These are phyloP conservation scores for Oreochromis aureus DNA, from an alignment of 2,113 vertebrate genomes.

Conservation along the genomic window DNA sequence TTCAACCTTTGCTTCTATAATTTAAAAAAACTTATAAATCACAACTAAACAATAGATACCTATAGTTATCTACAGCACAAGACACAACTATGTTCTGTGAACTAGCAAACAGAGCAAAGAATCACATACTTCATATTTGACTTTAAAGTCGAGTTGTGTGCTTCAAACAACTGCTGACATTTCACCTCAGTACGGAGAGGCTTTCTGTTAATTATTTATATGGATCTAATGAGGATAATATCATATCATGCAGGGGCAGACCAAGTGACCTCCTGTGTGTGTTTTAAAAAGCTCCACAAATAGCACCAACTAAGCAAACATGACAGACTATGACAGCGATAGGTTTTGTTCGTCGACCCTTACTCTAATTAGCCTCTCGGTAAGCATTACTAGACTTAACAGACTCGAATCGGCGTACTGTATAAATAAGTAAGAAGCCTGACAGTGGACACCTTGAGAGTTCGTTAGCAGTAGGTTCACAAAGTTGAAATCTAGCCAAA, in stretches of 20 bases:
- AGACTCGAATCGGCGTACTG: not conserved
- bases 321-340: not conserved
- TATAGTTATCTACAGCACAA: not conserved
- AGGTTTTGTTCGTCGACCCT: not conserved
- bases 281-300: not conserved
- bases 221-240: not conserved
- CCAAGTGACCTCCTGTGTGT: not conserved
- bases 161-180: not conserved
- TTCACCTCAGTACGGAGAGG: not conserved
- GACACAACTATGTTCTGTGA: not conserved
- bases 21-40: not conserved
- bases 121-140: not conserved
- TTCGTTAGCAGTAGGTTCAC: not conserved
- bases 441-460: constrained; percentile 55
- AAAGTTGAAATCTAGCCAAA: not conserved
- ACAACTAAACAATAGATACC: not conserved
- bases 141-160: not conserved
- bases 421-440: constrained; percentile 57
- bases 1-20: not conserved
- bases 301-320: not conserved
- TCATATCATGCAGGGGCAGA: not conserved
- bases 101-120: not conserved
- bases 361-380: not conserved
- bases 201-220: not conserved
- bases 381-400: not conserved